phyloP scores from a whole-genome alignment of 2,113 vertebrate genomes.

The Tetrao urogallus region DNA sequence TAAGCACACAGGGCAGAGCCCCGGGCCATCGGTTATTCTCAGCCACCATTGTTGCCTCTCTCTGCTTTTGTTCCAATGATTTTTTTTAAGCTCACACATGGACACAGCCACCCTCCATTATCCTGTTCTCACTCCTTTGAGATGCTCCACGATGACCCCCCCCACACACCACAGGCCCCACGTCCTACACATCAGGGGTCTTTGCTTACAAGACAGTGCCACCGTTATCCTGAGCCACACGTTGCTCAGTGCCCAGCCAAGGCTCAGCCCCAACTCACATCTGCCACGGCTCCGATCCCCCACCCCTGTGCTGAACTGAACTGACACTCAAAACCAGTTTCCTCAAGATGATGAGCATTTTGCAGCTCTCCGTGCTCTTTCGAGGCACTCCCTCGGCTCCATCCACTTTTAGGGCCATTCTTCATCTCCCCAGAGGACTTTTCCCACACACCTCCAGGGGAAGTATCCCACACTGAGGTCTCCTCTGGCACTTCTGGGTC shows the following conservation, averaged over 20 bases:
- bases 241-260: background rate
- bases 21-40: background rate
- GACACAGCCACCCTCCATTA: background rate
- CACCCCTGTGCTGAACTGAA: background rate
- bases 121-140: background rate
- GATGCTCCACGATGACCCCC: background rate
- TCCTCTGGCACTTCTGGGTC: background rate
- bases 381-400: slow-evolving; percentile 43
- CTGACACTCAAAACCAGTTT: background rate
- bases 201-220: background rate
- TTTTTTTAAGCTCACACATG: background rate
- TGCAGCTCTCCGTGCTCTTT: slow-evolving; percentile 28
- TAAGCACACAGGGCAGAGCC: background rate
- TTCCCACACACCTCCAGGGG: background rate
- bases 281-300: background rate
- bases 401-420: background rate
- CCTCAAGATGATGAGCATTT: slow-evolving; percentile 40
- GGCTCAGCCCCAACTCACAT: background rate
- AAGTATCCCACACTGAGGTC: background rate
- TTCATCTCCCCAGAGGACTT: background rate
- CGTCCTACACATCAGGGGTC: background rate
- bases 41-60: background rate
- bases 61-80: background rate
- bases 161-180: background rate
- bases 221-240: background rate